phyloP scores from a whole-genome alignment of 2,888 invertebrate species.

The Pollenia amentaria region DNA sequence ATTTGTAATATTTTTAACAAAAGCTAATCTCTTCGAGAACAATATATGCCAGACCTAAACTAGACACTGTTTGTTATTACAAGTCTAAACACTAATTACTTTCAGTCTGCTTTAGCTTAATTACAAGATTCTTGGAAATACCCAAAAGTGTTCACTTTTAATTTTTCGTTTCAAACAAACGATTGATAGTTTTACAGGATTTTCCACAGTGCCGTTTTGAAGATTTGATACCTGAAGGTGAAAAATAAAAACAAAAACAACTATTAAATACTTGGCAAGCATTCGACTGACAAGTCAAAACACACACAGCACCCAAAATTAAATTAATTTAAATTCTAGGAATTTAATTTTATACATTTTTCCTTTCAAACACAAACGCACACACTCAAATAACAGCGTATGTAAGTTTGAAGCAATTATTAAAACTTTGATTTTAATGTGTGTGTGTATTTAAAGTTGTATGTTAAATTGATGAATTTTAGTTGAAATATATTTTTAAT shows the following conservation, averaged over 20 bases:
- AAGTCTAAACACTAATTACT: conserved; percentile 80
- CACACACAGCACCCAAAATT: conserved; percentile 11
- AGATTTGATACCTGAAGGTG: conserved; percentile 61
- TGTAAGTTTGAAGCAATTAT: conserved; percentile 4
- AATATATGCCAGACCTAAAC: conserved; percentile 51
- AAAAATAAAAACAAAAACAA: conserved; percentile 19
- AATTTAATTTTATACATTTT: conserved; percentile 52
- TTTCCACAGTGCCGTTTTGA: conserved; percentile 63
- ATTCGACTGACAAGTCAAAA: conserved; percentile 41
- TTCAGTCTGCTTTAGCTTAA: conserved; percentile 80
- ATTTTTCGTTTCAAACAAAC: conserved; percentile 15
- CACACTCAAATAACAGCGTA: not conserved
- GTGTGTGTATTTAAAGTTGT: conserved; percentile 16
- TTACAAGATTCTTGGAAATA: conserved; percentile 74
- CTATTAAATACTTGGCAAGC: not conserved
- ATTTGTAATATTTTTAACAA: not conserved
- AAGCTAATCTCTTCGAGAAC: not conserved
- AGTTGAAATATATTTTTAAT: conserved; percentile 70
- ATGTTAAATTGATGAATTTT: conserved; percentile 57
- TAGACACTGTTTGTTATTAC: conserved; percentile 75
- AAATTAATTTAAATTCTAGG: conserved; percentile 62
- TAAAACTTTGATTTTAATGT: conserved; percentile 29
- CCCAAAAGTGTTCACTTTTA: conserved; percentile 16
- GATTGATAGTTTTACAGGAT: conserved; percentile 66
- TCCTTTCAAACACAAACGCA: conserved; percentile 20